Conservation (phyloP, 2,113 vertebrate species). For the Connochaetes taurinus region DNA sequence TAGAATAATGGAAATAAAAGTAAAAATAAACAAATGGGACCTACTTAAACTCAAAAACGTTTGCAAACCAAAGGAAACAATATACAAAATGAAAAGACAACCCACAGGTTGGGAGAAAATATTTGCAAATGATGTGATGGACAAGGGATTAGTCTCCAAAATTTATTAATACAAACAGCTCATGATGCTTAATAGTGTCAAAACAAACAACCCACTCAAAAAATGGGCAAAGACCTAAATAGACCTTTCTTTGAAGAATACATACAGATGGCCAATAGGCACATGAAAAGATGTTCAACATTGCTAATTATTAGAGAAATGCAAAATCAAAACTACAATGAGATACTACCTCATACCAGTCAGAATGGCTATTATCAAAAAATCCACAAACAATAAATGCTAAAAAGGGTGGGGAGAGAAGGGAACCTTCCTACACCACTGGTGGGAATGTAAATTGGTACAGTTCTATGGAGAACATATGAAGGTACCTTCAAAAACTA, state of each 20-base stretch:
- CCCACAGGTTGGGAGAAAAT: neutral
- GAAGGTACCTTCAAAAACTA: neutral
- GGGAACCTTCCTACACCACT: neutral
- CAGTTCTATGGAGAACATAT: neutral
- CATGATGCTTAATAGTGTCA: neutral
- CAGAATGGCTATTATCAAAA: neutral
- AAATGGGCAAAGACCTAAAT: neutral
- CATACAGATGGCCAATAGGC: neutral
- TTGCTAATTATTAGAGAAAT: neutral
- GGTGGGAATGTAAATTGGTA: neutral
- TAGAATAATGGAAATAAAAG: neutral
- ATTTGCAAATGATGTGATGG: neutral
- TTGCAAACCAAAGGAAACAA: neutral
- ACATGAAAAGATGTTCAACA: neutral
- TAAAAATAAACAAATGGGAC: neutral
- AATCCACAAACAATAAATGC: neutral
- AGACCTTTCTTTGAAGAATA: neutral
- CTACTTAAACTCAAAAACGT: neutral
- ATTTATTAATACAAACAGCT: neutral
- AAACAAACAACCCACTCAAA: neutral
- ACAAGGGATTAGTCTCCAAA: neutral
- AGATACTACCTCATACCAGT: neutral
- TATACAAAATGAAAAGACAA: neutral
- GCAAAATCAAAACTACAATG: neutral
- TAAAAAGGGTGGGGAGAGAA: neutral